Base-by-base conservation (phyloP, 2,888 invertebrate genomes). In the Drosophila mimetica region DNA sequence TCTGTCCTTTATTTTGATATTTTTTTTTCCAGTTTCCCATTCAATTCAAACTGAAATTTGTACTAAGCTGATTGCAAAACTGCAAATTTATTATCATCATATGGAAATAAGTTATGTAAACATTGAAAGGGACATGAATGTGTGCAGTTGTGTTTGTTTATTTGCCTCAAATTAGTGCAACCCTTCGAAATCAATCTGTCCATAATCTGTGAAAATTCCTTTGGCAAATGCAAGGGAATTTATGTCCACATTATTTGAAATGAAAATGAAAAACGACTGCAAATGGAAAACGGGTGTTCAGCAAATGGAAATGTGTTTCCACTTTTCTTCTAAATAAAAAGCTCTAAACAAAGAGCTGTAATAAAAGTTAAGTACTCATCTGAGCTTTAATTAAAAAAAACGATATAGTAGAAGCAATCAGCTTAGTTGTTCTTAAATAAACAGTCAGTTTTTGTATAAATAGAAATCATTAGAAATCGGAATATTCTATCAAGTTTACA, bases 101-200 rank as follows among this genome's bases (percentile, higher is more conserved):
- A 34, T 59, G 5, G 42, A 34, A 41, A 52, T 42, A 13, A 18
- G 30, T 25, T 52, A 25, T 42, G 42, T 25, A 51, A 51, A n/a
- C 25, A 34, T 25, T 16, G 14, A 16, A 25, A 28, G 11, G 16
- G 44, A 11, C 18, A 42, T n/a, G 14, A 18, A 25, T 54, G 16
- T 18, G 32, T 41, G 28, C 20, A n/a, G 41, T n/a, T 41, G 16
- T 41, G 14, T 28, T 16, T 42, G 32, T 51, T 42, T 52, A 58
- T 42, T 52, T 59, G 59, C 25, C 14, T n/a, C n/a, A 42, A 59
- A 25, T 52, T 52, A 52, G 25, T 18, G 32, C 11, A 37, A 37
- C 14, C 16, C 37, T 36, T 25, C 9, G 4, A 28, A 28, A 37
- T 28, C 55, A 55, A 47, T 55, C 25, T 13, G n/a, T 0, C 7